Conservation (phyloP, 2,113 vertebrate genomes). For the Tursiops truncatus region DNA sequence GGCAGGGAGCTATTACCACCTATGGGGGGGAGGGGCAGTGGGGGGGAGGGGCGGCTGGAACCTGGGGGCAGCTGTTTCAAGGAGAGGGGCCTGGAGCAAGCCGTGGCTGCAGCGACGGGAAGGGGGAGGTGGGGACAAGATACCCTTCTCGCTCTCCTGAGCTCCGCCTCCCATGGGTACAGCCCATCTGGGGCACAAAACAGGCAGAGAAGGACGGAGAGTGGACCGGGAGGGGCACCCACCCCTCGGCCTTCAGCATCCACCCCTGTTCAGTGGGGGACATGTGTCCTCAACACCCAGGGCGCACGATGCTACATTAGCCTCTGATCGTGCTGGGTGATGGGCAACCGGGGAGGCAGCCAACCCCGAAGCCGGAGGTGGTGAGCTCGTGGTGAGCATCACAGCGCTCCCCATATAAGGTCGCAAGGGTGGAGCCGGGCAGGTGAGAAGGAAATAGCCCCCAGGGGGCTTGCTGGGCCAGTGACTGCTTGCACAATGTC, state of each 20-base stretch:
- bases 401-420: fast-evolving
- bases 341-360: fast-evolving
- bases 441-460: not conserved
- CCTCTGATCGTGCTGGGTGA: fast-evolving
- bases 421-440: fast-evolving
- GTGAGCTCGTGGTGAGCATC: fast-evolving
- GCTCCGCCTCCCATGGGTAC: too few relatives aligned
- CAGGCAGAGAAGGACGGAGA: not conserved
- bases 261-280: not conserved
- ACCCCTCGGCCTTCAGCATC: fast-evolving
- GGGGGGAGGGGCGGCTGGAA: not conserved
- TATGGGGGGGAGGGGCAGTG: not conserved
- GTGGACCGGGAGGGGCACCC: too few relatives aligned
- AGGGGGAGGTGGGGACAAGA: not conserved
- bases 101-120: not conserved
- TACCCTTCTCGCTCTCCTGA: fast-evolving
- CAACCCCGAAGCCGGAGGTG: not conserved
- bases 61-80: not conserved
- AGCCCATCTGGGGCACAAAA: not conserved
- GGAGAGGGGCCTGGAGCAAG: not conserved
- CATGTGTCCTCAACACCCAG: not conserved
- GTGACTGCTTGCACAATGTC: fast-evolving
- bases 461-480: too few relatives aligned
- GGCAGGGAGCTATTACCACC: too few relatives aligned
- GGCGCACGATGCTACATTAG: not conserved